Percentiles rank a stretch among this genome's conserved stretches.
Conservation (phyloP, 2,113 vertebrate genomes). For the Lepisosteus osseus region DNA sequence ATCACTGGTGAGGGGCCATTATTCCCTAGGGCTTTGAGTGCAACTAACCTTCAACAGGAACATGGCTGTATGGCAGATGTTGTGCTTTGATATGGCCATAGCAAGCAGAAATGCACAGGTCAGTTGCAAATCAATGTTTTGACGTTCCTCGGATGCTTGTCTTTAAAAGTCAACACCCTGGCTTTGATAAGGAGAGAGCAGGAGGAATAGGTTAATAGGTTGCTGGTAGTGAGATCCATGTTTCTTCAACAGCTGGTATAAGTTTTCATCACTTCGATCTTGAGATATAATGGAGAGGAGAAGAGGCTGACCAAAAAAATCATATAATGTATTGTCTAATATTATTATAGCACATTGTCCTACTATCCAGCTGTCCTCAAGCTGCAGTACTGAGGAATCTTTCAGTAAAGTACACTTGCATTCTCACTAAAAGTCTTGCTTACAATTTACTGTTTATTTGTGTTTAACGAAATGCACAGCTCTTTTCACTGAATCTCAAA, state of each 20-base stretch:
- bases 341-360: no score
- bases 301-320: constrained; percentile 12
- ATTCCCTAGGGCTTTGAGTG: constrained; percentile 70
- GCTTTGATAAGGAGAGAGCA: constrained; percentile 52
- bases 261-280: constrained; percentile 33
- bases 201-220: constrained; percentile 47
- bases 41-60: constrained; percentile 67
- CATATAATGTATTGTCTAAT: not conserved
- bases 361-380: no score
- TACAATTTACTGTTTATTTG: no score
- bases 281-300: constrained; percentile 19
- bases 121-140: constrained; percentile 78
- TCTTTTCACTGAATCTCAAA: no score
- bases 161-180: constrained; percentile 69
- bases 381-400: no score
- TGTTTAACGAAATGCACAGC: no score
- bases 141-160: constrained; percentile 70
- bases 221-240: constrained; percentile 36
- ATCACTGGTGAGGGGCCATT: constrained; percentile 63
- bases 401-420: no score
- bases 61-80: constrained; percentile 49
- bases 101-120: constrained; percentile 45
- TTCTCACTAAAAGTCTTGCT: no score
- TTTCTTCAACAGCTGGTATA: constrained; percentile 38
- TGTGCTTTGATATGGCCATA: constrained; percentile 43